Evolutionary conservation across 2,113 vertebrate genomes (phyloP).

Genomic region (Oreochromis aureus): DNA sequence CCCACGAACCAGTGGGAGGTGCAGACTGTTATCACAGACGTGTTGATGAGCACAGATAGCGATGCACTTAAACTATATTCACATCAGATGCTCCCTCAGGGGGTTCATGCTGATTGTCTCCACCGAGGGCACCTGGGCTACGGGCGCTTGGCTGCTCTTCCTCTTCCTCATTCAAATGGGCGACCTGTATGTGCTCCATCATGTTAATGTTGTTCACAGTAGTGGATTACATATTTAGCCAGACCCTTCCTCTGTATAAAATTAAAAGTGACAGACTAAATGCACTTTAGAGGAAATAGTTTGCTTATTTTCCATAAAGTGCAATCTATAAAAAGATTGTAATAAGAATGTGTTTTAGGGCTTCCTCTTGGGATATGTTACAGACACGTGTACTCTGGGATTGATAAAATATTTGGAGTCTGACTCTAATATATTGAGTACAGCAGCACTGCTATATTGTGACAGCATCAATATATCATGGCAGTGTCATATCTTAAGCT

Average conservation of each 20-base stretch:
- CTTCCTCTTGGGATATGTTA: not conserved
- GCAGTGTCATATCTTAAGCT: not conserved
- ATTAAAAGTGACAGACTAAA: not conserved
- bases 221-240: not conserved
- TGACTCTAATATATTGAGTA: not conserved
- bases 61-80: not conserved
- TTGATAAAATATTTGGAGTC: not conserved
- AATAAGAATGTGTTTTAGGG: not conserved
- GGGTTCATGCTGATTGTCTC: not conserved
- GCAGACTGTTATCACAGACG: not conserved
- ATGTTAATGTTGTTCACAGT: not conserved
- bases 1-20: not conserved
- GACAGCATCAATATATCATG: not conserved
- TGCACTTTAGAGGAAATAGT: not conserved
- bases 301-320: not conserved
- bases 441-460: not conserved
- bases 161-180: not conserved
- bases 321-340: not conserved
- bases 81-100: not conserved
- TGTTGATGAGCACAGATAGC: not conserved
- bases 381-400: not conserved
- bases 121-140: rapidly evolving
- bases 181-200: not conserved
- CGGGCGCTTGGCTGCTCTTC: not conserved
- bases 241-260: not conserved